Percentiles rank a stretch among this genome's conserved stretches.
These are phyloP conservation scores for Hymenopus coronatus DNA, from an alignment of 2,888 invertebrate genomes.

Conservation along the genomic window DNA sequence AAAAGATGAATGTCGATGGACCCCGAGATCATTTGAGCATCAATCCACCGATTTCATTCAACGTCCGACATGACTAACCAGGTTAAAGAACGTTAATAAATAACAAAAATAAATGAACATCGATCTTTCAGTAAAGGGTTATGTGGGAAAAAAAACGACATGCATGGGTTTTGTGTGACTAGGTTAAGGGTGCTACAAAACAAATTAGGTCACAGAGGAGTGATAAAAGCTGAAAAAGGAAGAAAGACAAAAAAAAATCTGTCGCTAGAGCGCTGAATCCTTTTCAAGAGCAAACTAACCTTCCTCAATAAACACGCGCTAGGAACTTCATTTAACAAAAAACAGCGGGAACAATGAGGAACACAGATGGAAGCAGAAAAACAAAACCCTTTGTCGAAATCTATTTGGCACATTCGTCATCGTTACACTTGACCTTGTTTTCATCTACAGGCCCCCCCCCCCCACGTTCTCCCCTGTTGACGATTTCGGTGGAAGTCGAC, in stretches of 20 bases:
- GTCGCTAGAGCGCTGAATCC: too few relatives aligned
- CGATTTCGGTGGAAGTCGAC: neutral
- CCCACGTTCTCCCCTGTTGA: neutral
- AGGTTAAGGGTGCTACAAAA: too few relatives aligned
- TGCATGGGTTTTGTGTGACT: too few relatives aligned
- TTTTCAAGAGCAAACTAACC: neutral
- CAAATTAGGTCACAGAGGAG: neutral
- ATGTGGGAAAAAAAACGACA: too few relatives aligned
- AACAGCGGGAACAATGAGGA: neutral
- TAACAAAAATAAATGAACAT: too few relatives aligned
- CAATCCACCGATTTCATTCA: too few relatives aligned
- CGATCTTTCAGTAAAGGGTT: too few relatives aligned
- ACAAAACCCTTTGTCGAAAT: neutral
- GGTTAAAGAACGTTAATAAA: too few relatives aligned
- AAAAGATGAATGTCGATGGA: too few relatives aligned
- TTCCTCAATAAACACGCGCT: neutral
- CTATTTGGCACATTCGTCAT: neutral
- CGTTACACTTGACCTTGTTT: neutral
- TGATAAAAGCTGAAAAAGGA: neutral
- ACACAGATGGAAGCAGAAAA: neutral
- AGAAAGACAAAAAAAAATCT: neutral
- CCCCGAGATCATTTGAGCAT: too few relatives aligned
- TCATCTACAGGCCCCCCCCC: too few relatives aligned
- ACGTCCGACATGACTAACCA: too few relatives aligned
- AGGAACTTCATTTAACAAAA: neutral